Evolutionary conservation across 2,113 vertebrate species (phyloP).

Genomic region (Saguinus midas): DNA sequence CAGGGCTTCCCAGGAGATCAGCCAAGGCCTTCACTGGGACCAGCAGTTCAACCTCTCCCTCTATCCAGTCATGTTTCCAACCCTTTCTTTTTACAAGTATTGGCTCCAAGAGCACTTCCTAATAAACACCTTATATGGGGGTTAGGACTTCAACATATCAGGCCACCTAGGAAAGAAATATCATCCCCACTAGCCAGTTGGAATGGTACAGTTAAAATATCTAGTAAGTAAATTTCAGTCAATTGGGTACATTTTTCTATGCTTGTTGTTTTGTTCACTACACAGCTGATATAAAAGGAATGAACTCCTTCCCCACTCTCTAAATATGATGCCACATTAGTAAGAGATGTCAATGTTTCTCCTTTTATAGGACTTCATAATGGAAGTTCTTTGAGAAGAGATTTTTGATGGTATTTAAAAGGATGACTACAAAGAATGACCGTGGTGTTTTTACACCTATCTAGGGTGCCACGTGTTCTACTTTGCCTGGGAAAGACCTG

Average conservation of each 20-base stretch:
- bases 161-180: neutral
- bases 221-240: neutral
- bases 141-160: neutral
- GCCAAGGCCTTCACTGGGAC: neutral
- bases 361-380: neutral
- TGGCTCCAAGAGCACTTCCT: neutral
- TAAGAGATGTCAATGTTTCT: neutral
- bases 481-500: neutral
- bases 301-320: neutral
- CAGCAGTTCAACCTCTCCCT: neutral
- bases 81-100: neutral
- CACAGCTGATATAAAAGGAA: neutral
- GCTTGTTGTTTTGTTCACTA: neutral
- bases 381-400: constrained; percentile 18
- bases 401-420: neutral
- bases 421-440: neutral
- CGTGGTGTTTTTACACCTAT: neutral
- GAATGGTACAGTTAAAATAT: neutral
- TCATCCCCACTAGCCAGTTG: neutral
- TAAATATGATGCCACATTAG: neutral
- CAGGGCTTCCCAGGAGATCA: neutral
- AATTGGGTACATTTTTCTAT: constrained; percentile 1
- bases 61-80: neutral
- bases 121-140: neutral
- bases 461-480: neutral